Evolutionary conservation across 2,797 vertebrate species (phyloP).

Genomic region (Crocodylus rhombifer): DNA sequence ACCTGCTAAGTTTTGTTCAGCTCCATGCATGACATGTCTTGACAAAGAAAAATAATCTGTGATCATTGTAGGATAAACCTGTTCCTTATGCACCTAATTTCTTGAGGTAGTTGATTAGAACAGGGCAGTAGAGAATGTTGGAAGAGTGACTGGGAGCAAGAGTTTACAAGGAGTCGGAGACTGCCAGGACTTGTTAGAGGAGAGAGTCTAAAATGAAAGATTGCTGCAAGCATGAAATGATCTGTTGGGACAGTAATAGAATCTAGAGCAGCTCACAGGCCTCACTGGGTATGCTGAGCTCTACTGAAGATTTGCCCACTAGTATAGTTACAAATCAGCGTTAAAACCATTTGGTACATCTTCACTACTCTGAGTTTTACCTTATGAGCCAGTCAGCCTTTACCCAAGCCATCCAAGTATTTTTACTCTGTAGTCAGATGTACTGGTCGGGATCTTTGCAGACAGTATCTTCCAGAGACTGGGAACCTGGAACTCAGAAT

Average conservation of each 20-base stretch:
- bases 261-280: neutral
- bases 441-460: too few relatives aligned
- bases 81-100: neutral
- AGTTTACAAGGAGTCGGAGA: neutral
- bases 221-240: too few relatives aligned
- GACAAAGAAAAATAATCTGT: neutral
- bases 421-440: fast-evolving
- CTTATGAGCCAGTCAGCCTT: neutral
- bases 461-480: fast-evolving
- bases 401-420: fast-evolving
- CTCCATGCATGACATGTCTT: neutral
- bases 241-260: neutral
- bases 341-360: neutral
- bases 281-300: neutral
- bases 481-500: fast-evolving
- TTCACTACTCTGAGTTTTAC: neutral
- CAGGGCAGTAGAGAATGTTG: neutral
- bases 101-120: neutral
- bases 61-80: neutral
- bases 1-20: neutral
- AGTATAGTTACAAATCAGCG: neutral
- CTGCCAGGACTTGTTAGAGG: neutral
- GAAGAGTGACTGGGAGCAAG: neutral
- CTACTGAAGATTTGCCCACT: neutral
- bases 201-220: too few relatives aligned